Evolutionary conservation across 2,113 vertebrate genomes (phyloP).

Genomic region (Nerophis ophidion): DNA sequence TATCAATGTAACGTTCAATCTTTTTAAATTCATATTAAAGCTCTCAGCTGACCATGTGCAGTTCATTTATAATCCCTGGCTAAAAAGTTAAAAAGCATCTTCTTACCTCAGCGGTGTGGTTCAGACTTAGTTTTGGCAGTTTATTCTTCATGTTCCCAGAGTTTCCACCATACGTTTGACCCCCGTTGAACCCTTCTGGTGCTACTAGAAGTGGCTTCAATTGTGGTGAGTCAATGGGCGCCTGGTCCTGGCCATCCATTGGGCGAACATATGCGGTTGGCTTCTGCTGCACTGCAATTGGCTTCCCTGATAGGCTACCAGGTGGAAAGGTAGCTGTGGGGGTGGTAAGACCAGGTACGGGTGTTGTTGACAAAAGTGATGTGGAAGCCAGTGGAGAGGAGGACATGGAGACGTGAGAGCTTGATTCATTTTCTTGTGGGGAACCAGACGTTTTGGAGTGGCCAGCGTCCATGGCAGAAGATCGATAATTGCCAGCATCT

Average conservation of each 20-base stretch:
- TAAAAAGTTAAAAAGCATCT: background rate
- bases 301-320: conserved; percentile 82
- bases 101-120: conserved; percentile 85
- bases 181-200: conserved; percentile 76
- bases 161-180: conserved; percentile 77
- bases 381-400: conserved; percentile 83
- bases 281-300: conserved; percentile 83
- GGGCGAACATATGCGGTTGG: conserved; percentile 90
- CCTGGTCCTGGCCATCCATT: conserved; percentile 93
- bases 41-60: background rate
- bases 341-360: conserved; percentile 60
- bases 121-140: conserved; percentile 89
- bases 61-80: background rate
- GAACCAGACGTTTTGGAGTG: conserved; percentile 71
- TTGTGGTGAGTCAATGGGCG: conserved; percentile 83
- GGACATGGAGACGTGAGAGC: conserved; percentile 67
- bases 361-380: conserved; percentile 77
- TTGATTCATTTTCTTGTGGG: conserved; percentile 74
- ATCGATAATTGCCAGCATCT: conserved; percentile 52
- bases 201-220: conserved; percentile 83
- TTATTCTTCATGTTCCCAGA: conserved; percentile 81
- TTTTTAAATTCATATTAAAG: background rate
- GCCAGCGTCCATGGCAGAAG: conserved; percentile 59
- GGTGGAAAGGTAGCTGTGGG: conserved; percentile 78
- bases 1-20: background rate